Percentiles rank a stretch among this genome's conserved stretches.
Evolutionary conservation across 2,113 vertebrate genomes (phyloP).

Genomic region (Psophia crepitans): DNA sequence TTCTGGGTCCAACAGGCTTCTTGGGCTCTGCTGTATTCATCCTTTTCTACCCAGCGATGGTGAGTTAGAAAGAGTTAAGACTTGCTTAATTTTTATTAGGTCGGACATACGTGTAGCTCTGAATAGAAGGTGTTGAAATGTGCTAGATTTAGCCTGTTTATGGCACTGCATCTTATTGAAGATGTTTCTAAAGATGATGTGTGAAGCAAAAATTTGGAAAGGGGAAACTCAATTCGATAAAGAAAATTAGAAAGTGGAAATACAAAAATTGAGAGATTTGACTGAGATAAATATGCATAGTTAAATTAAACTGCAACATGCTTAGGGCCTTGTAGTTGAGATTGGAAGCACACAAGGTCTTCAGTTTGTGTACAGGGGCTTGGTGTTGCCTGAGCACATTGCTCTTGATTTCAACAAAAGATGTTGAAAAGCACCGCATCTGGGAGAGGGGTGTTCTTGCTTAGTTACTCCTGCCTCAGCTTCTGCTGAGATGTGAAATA

Average conservation of each 20-base stretch:
- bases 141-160: background rate
- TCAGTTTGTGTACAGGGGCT: background rate
- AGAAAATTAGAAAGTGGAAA: background rate
- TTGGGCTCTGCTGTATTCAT: constrained; percentile 92
- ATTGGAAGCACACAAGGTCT: background rate
- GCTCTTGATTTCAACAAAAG: background rate
- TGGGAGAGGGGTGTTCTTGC: background rate
- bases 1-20: constrained; percentile 89
- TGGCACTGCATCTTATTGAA: background rate
- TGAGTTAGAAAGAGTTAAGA: constrained; percentile 66
- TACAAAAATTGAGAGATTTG: background rate
- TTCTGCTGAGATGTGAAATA: background rate
- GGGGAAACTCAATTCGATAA: background rate
- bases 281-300: background rate
- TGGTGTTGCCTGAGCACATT: background rate
- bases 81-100: background rate
- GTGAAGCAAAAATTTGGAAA: background rate
- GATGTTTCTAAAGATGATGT: background rate
- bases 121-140: background rate
- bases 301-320: background rate
- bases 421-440: background rate
- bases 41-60: constrained; percentile 93
- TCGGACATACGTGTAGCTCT: background rate
- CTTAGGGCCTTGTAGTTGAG: background rate
- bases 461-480: background rate